Base-by-base conservation (phyloP, 2,888 invertebrate genomes). In the Metacarcinus magister region DNA sequence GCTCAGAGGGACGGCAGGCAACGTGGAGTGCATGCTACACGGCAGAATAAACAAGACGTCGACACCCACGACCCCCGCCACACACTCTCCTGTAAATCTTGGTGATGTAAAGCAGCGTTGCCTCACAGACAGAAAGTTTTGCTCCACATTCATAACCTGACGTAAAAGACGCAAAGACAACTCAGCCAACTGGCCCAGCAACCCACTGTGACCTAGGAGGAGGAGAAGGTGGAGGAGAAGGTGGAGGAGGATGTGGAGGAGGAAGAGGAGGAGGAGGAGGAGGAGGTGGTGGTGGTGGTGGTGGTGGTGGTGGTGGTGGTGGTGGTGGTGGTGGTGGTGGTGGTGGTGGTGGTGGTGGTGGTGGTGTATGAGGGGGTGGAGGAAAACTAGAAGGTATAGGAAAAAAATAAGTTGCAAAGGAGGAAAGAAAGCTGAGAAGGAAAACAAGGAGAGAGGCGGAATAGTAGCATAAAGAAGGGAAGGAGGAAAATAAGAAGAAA, bases 101-200 rank as follows among this genome's bases (percentile, higher is more conserved):
- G 32, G 13, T 82, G 82, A 82, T 32, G 82, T 82, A 82, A 82
- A 82, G 82, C 82, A 28, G 82, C 82, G 82, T 82, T 82, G 82
- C 82, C 82, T 82, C 82, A 82, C 82, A 5, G 32, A 82, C 82
- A 82, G 82, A 82, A 82, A 82, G 82, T 82, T 82, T 28, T 82
- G 82, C 82, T 82, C 82, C 82, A 82, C 82, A 82, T 82, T 82
- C 82, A 82, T 82, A 82, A 82, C 82, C 82, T 32, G 82, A 82
- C 28, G 82, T 82, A 82, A 82, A 67, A 82, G 82, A 82, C 5
- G 82, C 82, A 28, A 32, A 82, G 82, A 82, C 10, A 82, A 67
- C 67, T n/a, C 67, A n/a, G 5, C 67, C 67, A 67, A 28, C 82
- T 82, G 82, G 82, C 5, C 32, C 32, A 8, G 10, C 82, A 32